A percentile compares a stretch with the other conserved stretches of the same genome.
Conservation (phyloP, 2,113 vertebrate species). For the Pangasianodon hypophthalmus region DNA sequence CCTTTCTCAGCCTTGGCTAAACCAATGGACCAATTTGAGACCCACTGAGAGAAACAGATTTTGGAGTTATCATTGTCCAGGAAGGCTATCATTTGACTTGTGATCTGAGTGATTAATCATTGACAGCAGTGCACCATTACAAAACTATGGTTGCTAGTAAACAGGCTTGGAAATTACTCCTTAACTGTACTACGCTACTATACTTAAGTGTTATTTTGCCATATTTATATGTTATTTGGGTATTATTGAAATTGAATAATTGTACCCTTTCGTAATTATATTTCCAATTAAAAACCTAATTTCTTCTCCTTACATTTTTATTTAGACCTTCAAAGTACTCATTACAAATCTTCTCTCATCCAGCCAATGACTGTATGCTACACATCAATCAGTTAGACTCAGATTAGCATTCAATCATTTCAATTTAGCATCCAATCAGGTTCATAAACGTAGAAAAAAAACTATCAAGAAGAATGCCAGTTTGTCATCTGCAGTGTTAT, state of each 20-base stretch:
- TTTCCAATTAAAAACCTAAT: not conserved
- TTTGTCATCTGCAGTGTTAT: not conserved
- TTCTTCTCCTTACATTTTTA: not conserved
- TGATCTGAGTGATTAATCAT: conserved; percentile 15
- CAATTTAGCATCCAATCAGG: not conserved
- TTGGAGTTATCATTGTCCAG: not conserved
- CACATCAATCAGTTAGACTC: not conserved
- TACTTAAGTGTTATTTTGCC: not conserved
- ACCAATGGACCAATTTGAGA: not conserved
- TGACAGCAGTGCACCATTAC: not conserved
- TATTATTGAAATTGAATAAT: not conserved
- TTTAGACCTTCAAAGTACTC: not conserved
- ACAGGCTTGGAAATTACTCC: not conserved
- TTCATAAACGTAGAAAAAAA: not conserved
- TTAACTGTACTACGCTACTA: not conserved
- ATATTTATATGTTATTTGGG: not conserved
- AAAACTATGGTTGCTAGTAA: not conserved
- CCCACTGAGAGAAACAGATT: not conserved
- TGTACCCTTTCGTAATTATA: not conserved
- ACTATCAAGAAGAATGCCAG: not conserved
- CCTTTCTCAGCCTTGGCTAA: not conserved
- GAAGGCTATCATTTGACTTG: not conserved
- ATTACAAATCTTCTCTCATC: not conserved
- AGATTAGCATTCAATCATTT: not conserved
- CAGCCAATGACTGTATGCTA: not conserved